Conservation (phyloP, 2,888 invertebrate genomes). For the Amphipyra tragopoginis region DNA sequence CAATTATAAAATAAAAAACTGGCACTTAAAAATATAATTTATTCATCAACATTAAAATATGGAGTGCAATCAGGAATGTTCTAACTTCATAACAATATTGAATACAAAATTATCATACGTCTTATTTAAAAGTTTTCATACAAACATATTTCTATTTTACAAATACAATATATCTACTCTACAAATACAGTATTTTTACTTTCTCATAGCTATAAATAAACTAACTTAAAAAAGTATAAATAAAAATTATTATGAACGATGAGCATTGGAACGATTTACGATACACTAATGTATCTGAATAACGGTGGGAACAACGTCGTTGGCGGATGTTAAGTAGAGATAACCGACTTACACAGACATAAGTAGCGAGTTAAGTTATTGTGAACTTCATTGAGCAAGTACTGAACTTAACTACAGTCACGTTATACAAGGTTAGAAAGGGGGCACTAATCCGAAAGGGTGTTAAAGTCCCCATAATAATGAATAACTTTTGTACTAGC, state of each 20-base stretch:
- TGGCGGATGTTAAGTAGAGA: too few species aligned
- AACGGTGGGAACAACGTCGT: too few species aligned
- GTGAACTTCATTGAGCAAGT: too few species aligned
- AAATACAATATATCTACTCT: slow-evolving; percentile 28
- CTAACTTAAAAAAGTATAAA: slow-evolving; percentile 49
- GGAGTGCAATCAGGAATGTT: slow-evolving; percentile 62
- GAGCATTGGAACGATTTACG: slow-evolving; percentile 3
- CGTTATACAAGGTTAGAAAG: too few species aligned
- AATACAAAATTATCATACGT: slow-evolving; percentile 53
- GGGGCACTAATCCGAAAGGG: too few species aligned
- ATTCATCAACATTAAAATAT: slow-evolving; percentile 58
- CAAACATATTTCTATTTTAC: slow-evolving; percentile 37
- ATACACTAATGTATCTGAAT: background rate
- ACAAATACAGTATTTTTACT: slow-evolving; percentile 4
- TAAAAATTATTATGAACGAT: slow-evolving; percentile 24
- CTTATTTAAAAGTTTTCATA: slow-evolving; percentile 43
- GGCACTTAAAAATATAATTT: slow-evolving; percentile 53
- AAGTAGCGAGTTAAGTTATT: too few species aligned
- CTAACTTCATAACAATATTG: slow-evolving; percentile 58
- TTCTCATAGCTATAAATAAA: slow-evolving; percentile 41
- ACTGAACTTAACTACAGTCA: too few species aligned
- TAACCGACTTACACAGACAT: too few species aligned
- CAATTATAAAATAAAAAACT: background rate
- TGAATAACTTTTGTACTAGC: too few species aligned
- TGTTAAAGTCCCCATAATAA: too few species aligned